Evolutionary conservation across 2,797 vertebrate species (phyloP).

Genomic region (Bryconaethiops microstoma): DNA sequence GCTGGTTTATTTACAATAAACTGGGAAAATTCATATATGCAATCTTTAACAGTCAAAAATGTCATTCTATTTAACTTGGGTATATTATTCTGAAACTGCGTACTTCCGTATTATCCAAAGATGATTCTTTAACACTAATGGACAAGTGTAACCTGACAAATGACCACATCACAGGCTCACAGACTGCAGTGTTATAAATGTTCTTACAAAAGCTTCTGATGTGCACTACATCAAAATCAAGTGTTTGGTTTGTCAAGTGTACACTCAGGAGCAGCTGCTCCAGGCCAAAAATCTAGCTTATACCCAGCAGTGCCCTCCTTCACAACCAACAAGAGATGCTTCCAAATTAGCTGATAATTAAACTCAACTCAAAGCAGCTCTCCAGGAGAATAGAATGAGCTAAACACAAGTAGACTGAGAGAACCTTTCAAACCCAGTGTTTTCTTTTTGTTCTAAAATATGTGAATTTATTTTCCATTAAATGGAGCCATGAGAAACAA

Average conservation of each 20-base stretch:
- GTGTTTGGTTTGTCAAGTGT: background rate
- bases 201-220: background rate
- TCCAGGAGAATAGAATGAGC: slow-evolving; percentile 1
- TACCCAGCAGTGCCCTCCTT: background rate
- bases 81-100: no score
- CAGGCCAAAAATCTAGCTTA: background rate
- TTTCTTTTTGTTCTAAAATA: background rate
- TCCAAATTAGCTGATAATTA: background rate
- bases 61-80: no score
- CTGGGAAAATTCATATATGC: no score
- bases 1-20: no score
- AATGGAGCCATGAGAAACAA: background rate
- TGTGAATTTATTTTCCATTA: background rate
- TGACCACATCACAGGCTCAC: background rate
- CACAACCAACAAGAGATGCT: background rate
- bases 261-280: background rate
- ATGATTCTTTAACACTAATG: background rate
- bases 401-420: background rate
- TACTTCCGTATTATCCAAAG: background rate
- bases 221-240: background rate
- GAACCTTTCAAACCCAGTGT: background rate
- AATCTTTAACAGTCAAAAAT: no score
- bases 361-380: background rate
- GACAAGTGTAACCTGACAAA: background rate
- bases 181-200: background rate